A percentile compares a stretch with the other conserved stretches of the same genome.
Evolutionary conservation across 1,140 invertebrate genomes (phyloP).

Genomic region (Micrasema longulum): DNA sequence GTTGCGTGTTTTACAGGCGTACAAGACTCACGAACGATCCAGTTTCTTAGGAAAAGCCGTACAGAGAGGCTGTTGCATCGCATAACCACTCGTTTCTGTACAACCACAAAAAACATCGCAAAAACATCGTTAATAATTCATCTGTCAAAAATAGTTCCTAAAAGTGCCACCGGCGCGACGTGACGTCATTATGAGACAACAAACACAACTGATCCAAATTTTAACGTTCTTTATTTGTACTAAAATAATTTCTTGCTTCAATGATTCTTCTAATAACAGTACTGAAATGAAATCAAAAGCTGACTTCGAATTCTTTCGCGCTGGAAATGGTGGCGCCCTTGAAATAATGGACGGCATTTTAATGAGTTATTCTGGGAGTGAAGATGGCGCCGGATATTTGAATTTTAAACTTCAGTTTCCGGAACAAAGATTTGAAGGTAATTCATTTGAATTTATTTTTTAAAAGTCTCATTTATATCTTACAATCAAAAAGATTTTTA

Average conservation of each 20-base stretch:
- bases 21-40: background rate
- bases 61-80: slow-evolving; percentile 12
- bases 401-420: slow-evolving; percentile 35
- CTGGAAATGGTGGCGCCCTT: background rate
- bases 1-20: background rate
- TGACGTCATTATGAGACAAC: slow-evolving; percentile 12
- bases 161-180: background rate
- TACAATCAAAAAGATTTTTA: no score
- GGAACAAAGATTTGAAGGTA: background rate
- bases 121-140: background rate
- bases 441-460: no score
- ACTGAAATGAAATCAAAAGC: background rate
- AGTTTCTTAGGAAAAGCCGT: slow-evolving; percentile 13
- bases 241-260: slow-evolving; percentile 2
- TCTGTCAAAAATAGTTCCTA: slow-evolving; percentile 7
- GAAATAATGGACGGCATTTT: slow-evolving; percentile 37
- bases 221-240: background rate
- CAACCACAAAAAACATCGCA: slow-evolving; percentile 1
- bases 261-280: background rate
- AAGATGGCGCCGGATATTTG: slow-evolving; percentile 2
- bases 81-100: background rate
- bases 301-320: background rate
- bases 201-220: background rate
- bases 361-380: slow-evolving; percentile 30
- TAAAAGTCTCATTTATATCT: no score